Evolutionary conservation across 2,888 invertebrate species (phyloP).

Genomic region (Mesodorylaimus sp.): DNA sequence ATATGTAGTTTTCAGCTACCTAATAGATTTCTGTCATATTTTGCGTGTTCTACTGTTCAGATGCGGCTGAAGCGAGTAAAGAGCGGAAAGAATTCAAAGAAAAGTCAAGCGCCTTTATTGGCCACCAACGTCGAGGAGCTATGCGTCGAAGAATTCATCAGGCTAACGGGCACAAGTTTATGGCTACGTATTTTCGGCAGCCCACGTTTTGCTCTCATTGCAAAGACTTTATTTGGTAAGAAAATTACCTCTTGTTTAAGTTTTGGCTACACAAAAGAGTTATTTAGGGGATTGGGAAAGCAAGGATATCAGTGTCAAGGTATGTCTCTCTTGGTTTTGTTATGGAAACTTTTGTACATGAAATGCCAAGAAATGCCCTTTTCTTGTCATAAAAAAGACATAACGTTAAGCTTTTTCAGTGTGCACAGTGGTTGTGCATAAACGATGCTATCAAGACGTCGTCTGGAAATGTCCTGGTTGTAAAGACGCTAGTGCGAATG

Average conservation of each 20-base stretch:
- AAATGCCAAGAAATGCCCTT: background rate
- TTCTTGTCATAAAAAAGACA: background rate
- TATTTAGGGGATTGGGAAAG: slow-evolving; percentile 35
- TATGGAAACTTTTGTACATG: background rate
- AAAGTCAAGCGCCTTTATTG: slow-evolving; percentile 61
- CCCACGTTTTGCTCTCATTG: slow-evolving; percentile 99
- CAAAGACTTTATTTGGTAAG: slow-evolving; percentile 89
- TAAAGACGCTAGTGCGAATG: slow-evolving; percentile 45
- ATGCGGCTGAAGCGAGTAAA: no score
- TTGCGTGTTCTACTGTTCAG: no score
- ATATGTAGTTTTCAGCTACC: no score
- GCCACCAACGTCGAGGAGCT: slow-evolving; percentile 70
- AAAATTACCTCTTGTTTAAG: background rate
- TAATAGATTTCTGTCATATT: no score
- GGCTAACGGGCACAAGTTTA: slow-evolving; percentile 93
- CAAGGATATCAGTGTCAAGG: slow-evolving; percentile 41
- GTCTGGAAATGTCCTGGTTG: slow-evolving; percentile 97
- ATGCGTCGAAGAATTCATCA: slow-evolving; percentile 85
- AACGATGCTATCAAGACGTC: slow-evolving; percentile 85
- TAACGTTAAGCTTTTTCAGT: slow-evolving; percentile 45
- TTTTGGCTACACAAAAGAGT: background rate
- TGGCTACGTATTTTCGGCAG: slow-evolving; percentile 95
- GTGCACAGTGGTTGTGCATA: slow-evolving; percentile 97
- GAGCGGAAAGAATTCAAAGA: slow-evolving; percentile 96
- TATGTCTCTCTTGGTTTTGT: slow-evolving; percentile 16